Evolutionary conservation across 2,113 vertebrate genomes (phyloP), one percentile per base, ranked within the genome.

Genomic region (Erythrolamprus reginae): DNA sequence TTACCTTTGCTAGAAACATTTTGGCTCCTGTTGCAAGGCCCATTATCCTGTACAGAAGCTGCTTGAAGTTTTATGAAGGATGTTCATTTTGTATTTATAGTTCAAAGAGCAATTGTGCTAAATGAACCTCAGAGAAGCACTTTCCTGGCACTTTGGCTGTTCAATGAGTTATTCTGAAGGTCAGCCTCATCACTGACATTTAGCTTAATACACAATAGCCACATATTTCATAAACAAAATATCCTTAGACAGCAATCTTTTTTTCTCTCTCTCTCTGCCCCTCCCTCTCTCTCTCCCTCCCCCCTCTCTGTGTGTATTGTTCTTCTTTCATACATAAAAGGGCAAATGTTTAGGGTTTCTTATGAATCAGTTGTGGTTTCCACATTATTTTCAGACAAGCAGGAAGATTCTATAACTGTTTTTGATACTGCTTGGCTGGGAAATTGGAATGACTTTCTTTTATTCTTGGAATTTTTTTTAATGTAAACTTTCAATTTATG

Each of bases 171-270:
- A 77, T 6, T 93, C 70, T 88, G 90, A 91, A 95, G 89, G 92
- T 91, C 26, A 94, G 90, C 93, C 94, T 38, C 28, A 92, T 93
- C 90, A 92, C 45, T 94, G 91, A 77, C 90, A 91, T 94, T 95
- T 93, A 95, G 50, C 92, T 91, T 94, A 95, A 92, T 94, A 70
- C 33, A 38, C 88, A 89, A 92, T 87, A 95, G 94, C 91, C 86
- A 93, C n/a, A 91, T 88, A 91, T 91, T 96, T 96, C 87, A 38
- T 95, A 96, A 96, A 96, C 94, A 96, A 95, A 93, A 93, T 53
- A n/a, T 93, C 84, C 95, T 58, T 87, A 93, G 92, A 61, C 51
- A 88, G 82, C 53, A 84, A 61, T 89, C 84, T 95, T 89, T 88
- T 91, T 95, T 89, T 85, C 94, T 85, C 92, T 93, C 94, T 94